A percentile compares a stretch with the other conserved stretches of the same genome.
Evolutionary conservation across 2,888 invertebrate species (phyloP).

Genomic region (Periphyllus acericola): DNA sequence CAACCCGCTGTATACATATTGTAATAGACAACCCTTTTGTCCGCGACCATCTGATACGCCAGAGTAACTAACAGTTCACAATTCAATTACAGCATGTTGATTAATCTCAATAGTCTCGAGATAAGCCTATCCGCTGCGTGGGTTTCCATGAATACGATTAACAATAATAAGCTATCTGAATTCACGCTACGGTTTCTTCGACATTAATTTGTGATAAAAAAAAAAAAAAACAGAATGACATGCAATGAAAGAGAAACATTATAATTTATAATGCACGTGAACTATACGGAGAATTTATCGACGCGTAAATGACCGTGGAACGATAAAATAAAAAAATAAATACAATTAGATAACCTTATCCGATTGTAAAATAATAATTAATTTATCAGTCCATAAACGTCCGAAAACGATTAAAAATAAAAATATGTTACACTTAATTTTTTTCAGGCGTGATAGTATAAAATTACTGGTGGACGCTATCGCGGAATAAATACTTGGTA

Average conservation of each 20-base stretch:
- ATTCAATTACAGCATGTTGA: slow-evolving; percentile 27
- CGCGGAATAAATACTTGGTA: neutral
- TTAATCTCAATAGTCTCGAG: slow-evolving; percentile 12
- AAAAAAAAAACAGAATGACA: neutral
- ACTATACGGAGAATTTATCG: neutral
- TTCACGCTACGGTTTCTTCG: neutral
- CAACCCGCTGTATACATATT: no score
- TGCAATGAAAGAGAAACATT: neutral
- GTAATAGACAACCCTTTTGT: neutral
- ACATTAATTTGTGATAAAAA: neutral
- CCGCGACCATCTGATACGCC: neutral
- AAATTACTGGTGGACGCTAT: neutral
- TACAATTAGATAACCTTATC: neutral
- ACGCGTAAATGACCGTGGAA: neutral
- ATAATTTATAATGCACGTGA: neutral
- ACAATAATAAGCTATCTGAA: neutral
- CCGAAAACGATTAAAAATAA: neutral
- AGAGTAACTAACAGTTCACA: slow-evolving; percentile 12
- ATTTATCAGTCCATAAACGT: neutral
- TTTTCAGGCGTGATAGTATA: neutral
- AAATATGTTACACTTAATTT: neutral
- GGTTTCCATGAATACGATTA: slow-evolving; percentile 22
- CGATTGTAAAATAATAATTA: neutral
- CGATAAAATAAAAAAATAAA: neutral
- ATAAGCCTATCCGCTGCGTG: neutral